Conservation (phyloP, 1,140 invertebrate species). For the Brachionus calyciflorus region DNA sequence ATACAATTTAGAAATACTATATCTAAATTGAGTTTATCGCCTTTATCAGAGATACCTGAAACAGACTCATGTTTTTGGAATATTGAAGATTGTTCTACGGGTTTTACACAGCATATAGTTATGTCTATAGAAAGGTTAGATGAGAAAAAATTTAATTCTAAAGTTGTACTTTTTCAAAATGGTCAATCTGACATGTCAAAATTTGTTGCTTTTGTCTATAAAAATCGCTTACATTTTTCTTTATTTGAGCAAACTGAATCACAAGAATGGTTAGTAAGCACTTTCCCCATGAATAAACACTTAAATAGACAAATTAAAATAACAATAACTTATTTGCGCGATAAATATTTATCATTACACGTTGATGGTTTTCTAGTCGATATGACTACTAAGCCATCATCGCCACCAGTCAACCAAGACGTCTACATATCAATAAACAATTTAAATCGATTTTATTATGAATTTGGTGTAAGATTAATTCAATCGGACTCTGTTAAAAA, state of each 20-base stretch:
- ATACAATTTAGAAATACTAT: background rate
- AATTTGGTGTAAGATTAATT: background rate
- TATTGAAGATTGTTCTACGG: slow-evolving; percentile 20
- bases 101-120: slow-evolving; percentile 31
- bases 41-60: background rate
- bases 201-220: slow-evolving; percentile 32
- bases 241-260: background rate
- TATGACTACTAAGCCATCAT: slow-evolving; percentile 35
- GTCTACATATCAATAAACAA: background rate
- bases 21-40: background rate
- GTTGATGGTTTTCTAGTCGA: slow-evolving; percentile 24
- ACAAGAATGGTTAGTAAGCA: slow-evolving; percentile 41
- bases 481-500: background rate
- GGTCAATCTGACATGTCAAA: slow-evolving; percentile 28
- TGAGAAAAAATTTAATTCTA: background rate
- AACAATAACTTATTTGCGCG: background rate
- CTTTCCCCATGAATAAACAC: background rate
- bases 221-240: slow-evolving; percentile 5
- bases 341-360: slow-evolving; percentile 29
- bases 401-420: slow-evolving; percentile 43
- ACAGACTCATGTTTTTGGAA: slow-evolving; percentile 31
- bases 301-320: background rate
- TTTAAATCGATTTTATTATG: background rate
- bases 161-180: slow-evolving; percentile 27
- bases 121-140: slow-evolving; percentile 27